Conservation (phyloP, 2,797 vertebrate species). For the Anniella stebbinsi region DNA sequence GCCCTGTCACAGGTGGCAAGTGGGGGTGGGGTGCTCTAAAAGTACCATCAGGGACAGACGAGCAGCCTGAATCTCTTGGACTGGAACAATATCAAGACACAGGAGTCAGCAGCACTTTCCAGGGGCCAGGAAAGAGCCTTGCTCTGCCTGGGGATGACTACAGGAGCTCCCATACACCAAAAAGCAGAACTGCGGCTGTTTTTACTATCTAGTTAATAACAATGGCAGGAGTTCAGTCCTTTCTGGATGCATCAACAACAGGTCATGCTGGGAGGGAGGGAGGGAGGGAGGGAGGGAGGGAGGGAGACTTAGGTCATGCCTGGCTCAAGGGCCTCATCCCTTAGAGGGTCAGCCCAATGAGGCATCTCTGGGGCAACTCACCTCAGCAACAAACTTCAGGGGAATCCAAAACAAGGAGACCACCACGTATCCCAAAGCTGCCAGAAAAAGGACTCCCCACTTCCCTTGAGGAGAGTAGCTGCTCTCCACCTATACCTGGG, state of each 20-base stretch:
- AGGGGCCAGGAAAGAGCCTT: neutral
- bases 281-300: neutral
- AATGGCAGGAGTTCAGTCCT: neutral
- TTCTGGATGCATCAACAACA: neutral
- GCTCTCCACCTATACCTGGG: neutral
- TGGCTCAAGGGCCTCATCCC: too few species aligned
- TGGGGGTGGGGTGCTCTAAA: neutral
- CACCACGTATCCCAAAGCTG: neutral
- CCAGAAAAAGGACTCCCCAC: neutral
- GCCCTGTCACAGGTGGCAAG: too few species aligned
- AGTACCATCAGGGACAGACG: neutral
- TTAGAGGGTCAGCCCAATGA: neutral
- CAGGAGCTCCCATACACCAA: neutral
- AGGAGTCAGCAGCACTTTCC: neutral
- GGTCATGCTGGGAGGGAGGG: too few species aligned
- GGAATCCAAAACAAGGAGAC: neutral
- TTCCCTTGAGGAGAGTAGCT: neutral
- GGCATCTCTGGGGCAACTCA: neutral
- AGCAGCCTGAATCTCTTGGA: neutral
- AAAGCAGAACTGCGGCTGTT: neutral
- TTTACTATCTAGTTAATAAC: neutral
- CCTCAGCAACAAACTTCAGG: neutral
- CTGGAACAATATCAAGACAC: neutral
- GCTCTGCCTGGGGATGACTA: neutral
- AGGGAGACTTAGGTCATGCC: neutral